These are phyloP conservation scores for Lycorma delicatula DNA, from an alignment of 1,140 invertebrate species.

Conservation along the genomic window DNA sequence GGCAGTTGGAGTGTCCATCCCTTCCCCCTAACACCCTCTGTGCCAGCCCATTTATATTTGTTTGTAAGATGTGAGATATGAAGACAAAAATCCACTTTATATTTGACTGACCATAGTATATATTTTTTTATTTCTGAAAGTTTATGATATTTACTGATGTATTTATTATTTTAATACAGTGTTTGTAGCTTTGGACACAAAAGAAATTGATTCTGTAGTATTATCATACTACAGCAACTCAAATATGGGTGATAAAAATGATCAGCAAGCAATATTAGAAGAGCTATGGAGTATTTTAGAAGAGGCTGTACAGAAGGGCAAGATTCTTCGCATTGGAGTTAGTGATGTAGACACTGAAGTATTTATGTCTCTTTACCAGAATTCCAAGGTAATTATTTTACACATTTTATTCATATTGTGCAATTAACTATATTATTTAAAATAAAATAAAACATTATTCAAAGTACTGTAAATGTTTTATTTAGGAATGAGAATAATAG, in stretches of 20 bases:
- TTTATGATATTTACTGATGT: too few species aligned
- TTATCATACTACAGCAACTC: constrained; percentile 47
- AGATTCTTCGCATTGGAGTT: constrained; percentile 69
- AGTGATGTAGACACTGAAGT: constrained; percentile 77
- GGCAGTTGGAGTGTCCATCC: too few species aligned
- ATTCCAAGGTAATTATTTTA: constrained; percentile 56
- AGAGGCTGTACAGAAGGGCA: constrained; percentile 51
- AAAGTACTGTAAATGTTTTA: background rate
- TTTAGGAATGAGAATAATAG: constrained; percentile 40
- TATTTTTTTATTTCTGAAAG: too few species aligned
- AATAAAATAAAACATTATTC: background rate
- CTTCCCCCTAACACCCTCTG: too few species aligned
- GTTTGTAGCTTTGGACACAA: constrained; percentile 50
- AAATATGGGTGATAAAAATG: constrained; percentile 14
- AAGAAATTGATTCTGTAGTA: constrained; percentile 63
- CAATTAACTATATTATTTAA: background rate
- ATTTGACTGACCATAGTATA: too few species aligned
- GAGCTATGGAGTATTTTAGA: constrained; percentile 63
- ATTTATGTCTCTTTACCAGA: constrained; percentile 67
- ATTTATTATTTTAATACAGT: too few species aligned
- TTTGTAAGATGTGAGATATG: too few species aligned
- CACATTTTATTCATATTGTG: background rate
- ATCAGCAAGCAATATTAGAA: background rate
- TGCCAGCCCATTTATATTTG: too few species aligned
- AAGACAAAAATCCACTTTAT: too few species aligned